Conservation (phyloP, 2,888 invertebrate species). For the Diaprepes abbreviatus region DNA sequence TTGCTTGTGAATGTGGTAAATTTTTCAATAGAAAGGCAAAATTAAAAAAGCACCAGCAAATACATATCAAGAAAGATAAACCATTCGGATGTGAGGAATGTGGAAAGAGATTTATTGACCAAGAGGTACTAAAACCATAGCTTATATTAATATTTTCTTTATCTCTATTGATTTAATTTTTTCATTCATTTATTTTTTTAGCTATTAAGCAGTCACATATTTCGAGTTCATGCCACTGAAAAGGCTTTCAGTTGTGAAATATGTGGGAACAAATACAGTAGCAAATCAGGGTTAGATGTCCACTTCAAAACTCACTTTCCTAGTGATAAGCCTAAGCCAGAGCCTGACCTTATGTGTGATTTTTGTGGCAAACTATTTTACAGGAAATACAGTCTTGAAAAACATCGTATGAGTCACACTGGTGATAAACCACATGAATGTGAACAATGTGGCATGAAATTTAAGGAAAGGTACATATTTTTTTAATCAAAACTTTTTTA, state of each 20-base stretch:
- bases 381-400: constrained; percentile 42
- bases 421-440: constrained; percentile 45
- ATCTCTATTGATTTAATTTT: no score
- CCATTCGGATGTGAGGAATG: constrained; percentile 40
- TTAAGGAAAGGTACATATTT: constrained; percentile 42
- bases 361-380: constrained; percentile 47
- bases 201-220: constrained; percentile 34
- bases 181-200: no score
- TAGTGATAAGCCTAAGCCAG: constrained; percentile 31
- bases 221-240: constrained; percentile 40
- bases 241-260: constrained; percentile 36
- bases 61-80: constrained; percentile 39
- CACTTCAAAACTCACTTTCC: constrained; percentile 42
- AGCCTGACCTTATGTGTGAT: constrained; percentile 45
- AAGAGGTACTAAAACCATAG: no score
- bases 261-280: constrained; percentile 42
- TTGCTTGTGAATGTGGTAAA: constrained; percentile 47
- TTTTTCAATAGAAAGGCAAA: constrained; percentile 40
- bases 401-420: constrained; percentile 45
- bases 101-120: constrained; percentile 40
- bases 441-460: constrained; percentile 40
- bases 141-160: no score
- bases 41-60: constrained; percentile 40
- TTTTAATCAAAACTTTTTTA: no score
- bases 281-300: constrained; percentile 40